Evolutionary conservation across 2,888 invertebrate species (phyloP), one percentile per base, ranked within the genome.

Genomic region (Nymphalis urticae): DNA sequence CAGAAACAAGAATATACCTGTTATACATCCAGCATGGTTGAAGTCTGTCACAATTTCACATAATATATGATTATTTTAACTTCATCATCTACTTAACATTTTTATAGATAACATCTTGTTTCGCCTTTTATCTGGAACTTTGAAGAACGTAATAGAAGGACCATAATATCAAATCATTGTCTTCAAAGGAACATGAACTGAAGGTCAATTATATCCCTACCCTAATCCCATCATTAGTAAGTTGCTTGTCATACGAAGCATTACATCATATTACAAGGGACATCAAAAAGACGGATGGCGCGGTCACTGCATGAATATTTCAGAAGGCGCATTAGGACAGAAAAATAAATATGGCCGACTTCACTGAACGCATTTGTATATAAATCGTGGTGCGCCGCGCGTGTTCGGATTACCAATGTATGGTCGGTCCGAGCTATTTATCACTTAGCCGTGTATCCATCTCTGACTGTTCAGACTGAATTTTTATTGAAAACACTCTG

Each of bases 291-390:
- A 90, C 85, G 84, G 86, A 90, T 89, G 86, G 86, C 78, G 79
- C 84, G 89, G 88, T 83, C 87, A 89, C 83, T 82, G 78, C 84
- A 91, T 92, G 90, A 91, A 92, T 92, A 92, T 92, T 90, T 92
- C 90, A 91, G 80, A 77, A 86, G 86, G 80, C 82, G 86, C 87
- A 90, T 92, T 90, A 90, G 88, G 88, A 83, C 85, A 85, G 87
- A 88, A 90, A 90, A 90, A 90, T 90, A 91, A 90, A 91, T 90
- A 90, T 87, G 87, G 84, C 83, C 80, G 85, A 85, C 86, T 87
- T 86, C 82, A 82, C 83, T 86, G 87, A 85, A 85, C 89, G 88
- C 86, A 87, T 89, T 86, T 87, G 87, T 90, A 85, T 88, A 90
- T 90, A 90, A 90, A 90, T 90, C 88, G 88, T 85, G 80, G 85